Percentiles rank a stretch among this genome's conserved stretches.
phyloP scores from a whole-genome alignment of 2,113 vertebrate species.

The Planiliza haematocheilus region DNA sequence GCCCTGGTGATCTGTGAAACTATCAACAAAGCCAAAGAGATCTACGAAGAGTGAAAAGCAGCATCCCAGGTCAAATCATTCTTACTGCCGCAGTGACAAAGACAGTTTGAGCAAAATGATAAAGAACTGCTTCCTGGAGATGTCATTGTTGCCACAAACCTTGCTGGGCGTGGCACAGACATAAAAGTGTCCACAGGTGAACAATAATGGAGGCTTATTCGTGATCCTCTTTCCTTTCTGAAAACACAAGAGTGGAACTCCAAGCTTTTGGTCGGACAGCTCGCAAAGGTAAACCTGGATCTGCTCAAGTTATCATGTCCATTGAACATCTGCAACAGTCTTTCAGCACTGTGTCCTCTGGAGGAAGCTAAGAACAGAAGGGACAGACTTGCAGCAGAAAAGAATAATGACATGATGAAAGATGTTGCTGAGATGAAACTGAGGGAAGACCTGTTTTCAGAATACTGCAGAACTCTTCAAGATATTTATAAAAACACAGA shows the following conservation, averaged over 20 bases:
- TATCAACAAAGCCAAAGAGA: constrained; percentile 36
- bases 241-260: constrained; percentile 46
- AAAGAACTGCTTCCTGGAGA: constrained; percentile 35
- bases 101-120: constrained; percentile 28
- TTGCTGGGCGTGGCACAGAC: constrained; percentile 29
- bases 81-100: constrained; percentile 31
- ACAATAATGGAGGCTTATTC: constrained; percentile 46
- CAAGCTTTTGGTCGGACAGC: constrained; percentile 49
- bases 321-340: too few relatives aligned
- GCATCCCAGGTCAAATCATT: constrained; percentile 21
- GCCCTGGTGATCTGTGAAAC: constrained; percentile 50
- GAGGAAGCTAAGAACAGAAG: too few relatives aligned
- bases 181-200: constrained; percentile 50
- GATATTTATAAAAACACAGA: constrained; percentile 20
- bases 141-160: constrained; percentile 50
- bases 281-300: constrained; percentile 51
- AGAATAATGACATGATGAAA: too few relatives aligned
- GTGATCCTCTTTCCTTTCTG: too few relatives aligned
- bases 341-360: too few relatives aligned
- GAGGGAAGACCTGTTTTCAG: too few relatives aligned
- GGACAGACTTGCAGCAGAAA: too few relatives aligned
- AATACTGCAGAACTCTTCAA: too few relatives aligned
- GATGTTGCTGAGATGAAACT: too few relatives aligned
- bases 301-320: too few relatives aligned
- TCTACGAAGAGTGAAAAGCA: constrained; percentile 17